phyloP scores from a whole-genome alignment of 2,113 vertebrate species.

The Taxidea taxus region DNA sequence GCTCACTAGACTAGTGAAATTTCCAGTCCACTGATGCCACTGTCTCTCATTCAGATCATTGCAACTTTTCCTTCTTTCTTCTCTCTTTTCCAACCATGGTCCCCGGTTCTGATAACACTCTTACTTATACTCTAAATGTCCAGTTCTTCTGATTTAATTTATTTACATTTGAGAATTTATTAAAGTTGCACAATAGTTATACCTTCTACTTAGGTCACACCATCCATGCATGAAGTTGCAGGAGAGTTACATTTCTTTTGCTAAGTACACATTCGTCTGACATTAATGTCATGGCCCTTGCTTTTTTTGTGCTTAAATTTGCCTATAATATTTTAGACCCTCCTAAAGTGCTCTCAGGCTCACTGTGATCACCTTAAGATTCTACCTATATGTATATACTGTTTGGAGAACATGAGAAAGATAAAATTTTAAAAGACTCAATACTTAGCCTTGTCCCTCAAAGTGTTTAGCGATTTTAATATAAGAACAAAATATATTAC shows the following conservation, averaged over 20 bases:
- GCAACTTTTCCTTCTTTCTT: not conserved
- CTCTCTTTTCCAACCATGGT: not conserved
- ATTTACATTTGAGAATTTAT: not conserved
- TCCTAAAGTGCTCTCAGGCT: not conserved
- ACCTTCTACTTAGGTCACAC: not conserved
- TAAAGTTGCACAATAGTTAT: not conserved
- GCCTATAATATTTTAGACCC: not conserved
- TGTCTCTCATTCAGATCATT: not conserved
- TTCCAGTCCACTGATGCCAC: not conserved
- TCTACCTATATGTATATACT: not conserved
- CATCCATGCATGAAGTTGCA: not conserved
- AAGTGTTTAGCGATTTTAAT: not conserved
- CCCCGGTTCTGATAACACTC: not conserved
- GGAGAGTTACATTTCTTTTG: not conserved
- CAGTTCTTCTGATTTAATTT: not conserved
- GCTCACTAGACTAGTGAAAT: not conserved
- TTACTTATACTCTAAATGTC: not conserved
- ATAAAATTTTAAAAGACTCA: not conserved
- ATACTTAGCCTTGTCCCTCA: not conserved
- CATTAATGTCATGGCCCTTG: not conserved
- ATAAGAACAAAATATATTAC: not conserved
- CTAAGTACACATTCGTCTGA: not conserved
- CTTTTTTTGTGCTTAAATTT: not conserved
- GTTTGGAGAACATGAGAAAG: not conserved
- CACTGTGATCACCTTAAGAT: not conserved